A percentile compares a stretch with the other conserved stretches of the same genome.
phyloP scores from a whole-genome alignment of 2,888 invertebrate species.

The Gisinianus flammeolus region DNA sequence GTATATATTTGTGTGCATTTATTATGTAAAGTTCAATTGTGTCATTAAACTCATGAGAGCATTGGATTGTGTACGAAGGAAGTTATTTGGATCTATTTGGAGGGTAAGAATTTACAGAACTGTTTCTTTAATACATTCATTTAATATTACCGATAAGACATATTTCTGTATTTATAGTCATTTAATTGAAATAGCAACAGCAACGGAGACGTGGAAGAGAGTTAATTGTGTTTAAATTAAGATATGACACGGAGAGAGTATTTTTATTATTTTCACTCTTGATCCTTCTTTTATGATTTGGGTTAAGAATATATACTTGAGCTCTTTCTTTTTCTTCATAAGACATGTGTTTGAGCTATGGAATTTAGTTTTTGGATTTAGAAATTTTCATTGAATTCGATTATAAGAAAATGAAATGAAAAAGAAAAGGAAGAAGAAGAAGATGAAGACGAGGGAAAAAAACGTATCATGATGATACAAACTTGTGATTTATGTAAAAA shows the following conservation, averaged over 20 bases:
- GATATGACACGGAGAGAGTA: background rate
- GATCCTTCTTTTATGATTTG: background rate
- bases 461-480: conserved; percentile 15
- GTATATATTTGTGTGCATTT: no score
- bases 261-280: background rate
- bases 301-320: background rate
- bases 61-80: no score
- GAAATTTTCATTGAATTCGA: conserved; percentile 12
- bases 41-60: no score
- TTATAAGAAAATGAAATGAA: background rate
- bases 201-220: background rate
- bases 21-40: no score
- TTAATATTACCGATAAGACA: background rate
- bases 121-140: background rate
- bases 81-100: background rate
- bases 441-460: background rate
- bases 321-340: background rate
- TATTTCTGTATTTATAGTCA: background rate
- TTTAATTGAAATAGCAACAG: background rate
- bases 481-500: conserved; percentile 35
- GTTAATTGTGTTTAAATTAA: background rate
- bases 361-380: background rate
- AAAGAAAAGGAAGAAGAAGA: background rate
- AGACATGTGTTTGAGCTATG: background rate
- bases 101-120: background rate